Evolutionary conservation across 2,888 invertebrate genomes (phyloP).

Genomic region (Sphaerophoria taeniata): DNA sequence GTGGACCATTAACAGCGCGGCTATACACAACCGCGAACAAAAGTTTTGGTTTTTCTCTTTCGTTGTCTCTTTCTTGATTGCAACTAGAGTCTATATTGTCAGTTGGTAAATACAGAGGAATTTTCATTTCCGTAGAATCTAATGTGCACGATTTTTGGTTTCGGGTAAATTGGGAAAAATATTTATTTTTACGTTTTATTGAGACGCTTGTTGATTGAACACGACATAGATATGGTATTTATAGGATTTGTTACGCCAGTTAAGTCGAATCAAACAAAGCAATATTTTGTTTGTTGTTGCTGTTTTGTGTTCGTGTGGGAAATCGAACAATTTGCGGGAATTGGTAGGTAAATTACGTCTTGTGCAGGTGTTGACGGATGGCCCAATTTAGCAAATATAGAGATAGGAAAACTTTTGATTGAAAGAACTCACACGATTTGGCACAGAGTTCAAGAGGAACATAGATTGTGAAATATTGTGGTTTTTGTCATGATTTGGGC

Average conservation of each 20-base stretch:
- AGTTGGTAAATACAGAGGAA: conserved; percentile 40
- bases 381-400: background rate
- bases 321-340: conserved; percentile 58
- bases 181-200: conserved; percentile 58
- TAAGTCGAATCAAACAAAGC: conserved; percentile 53
- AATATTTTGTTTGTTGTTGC: background rate
- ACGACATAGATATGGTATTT: conserved; percentile 52
- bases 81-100: conserved; percentile 4
- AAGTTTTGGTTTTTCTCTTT: background rate
- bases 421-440: conserved; percentile 40
- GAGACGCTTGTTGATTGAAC: conserved; percentile 19
- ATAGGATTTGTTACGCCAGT: conserved; percentile 59
- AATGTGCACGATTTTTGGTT: conserved; percentile 68
- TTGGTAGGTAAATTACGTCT: conserved; percentile 51
- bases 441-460: background rate
- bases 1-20: conserved; percentile 22
- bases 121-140: conserved; percentile 52
- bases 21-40: conserved; percentile 5
- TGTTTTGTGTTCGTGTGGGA: conserved; percentile 43
- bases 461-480: conserved; percentile 10
- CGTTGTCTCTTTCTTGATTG: background rate
- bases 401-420: conserved; percentile 22
- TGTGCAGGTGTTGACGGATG: conserved; percentile 52
- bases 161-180: conserved; percentile 63
- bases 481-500: too few relatives aligned